A percentile compares a stretch with the other conserved stretches of the same genome.
These are phyloP conservation scores for Scylla paramamosain DNA, from an alignment of 1,140 invertebrate species.

Conservation along the genomic window DNA sequence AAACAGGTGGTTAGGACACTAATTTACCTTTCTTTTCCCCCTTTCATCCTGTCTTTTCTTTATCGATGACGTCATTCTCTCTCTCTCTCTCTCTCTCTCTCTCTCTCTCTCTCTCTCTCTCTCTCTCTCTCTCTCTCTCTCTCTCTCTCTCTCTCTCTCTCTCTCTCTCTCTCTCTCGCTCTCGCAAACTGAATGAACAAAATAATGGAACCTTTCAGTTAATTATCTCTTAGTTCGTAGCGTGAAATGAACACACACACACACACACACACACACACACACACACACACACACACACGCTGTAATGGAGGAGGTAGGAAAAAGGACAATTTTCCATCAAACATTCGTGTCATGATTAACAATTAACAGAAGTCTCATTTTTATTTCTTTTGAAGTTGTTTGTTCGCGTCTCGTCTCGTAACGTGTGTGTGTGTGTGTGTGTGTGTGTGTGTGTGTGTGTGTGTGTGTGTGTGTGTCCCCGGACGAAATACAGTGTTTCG, in stretches of 20 bases:
- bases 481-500: too few relatives aligned
- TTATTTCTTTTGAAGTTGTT: background rate
- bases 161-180: too few relatives aligned
- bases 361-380: background rate
- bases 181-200: background rate
- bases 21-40: too few relatives aligned
- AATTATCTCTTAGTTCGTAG: background rate
- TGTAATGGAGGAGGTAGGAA: background rate
- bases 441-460: background rate
- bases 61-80: too few relatives aligned
- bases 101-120: too few relatives aligned
- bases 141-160: too few relatives aligned
- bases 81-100: too few relatives aligned
- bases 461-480: background rate
- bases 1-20: too few relatives aligned
- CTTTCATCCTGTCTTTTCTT: too few relatives aligned
- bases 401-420: background rate
- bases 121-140: too few relatives aligned
- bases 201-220: background rate
- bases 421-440: background rate
- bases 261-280: constrained; percentile 45
- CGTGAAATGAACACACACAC: constrained; percentile 24
- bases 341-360: background rate
- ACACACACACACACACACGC: constrained; percentile 44
- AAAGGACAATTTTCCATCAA: background rate